A percentile compares a stretch with the other conserved stretches of the same genome.
Conservation (phyloP, 2,888 invertebrate species). For the Drosophila conformis region DNA sequence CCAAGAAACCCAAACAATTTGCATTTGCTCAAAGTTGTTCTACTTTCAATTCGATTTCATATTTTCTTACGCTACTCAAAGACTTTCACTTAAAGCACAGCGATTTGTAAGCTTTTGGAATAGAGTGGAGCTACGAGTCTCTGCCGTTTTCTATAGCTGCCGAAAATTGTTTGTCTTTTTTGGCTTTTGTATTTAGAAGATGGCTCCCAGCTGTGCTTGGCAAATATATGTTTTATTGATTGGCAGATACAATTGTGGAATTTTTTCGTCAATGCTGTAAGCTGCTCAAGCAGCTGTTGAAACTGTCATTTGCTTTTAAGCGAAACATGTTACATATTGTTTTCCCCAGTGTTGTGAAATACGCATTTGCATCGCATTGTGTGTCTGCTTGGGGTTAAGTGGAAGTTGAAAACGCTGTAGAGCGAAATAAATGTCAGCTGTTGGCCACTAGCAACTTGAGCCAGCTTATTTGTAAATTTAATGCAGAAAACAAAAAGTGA, state of each 20-base stretch:
- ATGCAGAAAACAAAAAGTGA: background rate
- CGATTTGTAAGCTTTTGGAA: slow-evolving; percentile 19
- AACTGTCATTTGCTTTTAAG: slow-evolving; percentile 29
- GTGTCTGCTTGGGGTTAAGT: slow-evolving; percentile 5
- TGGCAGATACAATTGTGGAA: slow-evolving; percentile 25
- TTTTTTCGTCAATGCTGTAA: background rate
- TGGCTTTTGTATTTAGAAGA: background rate
- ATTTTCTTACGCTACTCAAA: slow-evolving; percentile 16
- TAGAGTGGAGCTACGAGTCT: slow-evolving; percentile 8
- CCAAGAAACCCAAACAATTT: slow-evolving; percentile 31
- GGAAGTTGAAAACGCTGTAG: slow-evolving; percentile 6
- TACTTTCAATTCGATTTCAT: slow-evolving; percentile 20
- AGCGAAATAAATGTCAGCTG: slow-evolving; percentile 7
- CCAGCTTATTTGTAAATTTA: background rate
- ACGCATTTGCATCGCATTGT: slow-evolving; percentile 13
- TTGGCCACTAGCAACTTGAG: background rate
- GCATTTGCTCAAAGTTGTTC: slow-evolving; percentile 31
- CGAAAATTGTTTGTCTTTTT: slow-evolving; percentile 27
- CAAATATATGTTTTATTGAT: slow-evolving; percentile 60
- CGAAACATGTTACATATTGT: slow-evolving; percentile 23
- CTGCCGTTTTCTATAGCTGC: slow-evolving; percentile 31
- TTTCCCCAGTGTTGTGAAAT: slow-evolving; percentile 2
- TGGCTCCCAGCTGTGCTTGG: slow-evolving; percentile 19
- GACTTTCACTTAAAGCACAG: slow-evolving; percentile 3
- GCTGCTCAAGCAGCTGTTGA: slow-evolving; percentile 20